Conservation (phyloP, 2,113 vertebrate species). For the Prionailurus bengalensis region DNA sequence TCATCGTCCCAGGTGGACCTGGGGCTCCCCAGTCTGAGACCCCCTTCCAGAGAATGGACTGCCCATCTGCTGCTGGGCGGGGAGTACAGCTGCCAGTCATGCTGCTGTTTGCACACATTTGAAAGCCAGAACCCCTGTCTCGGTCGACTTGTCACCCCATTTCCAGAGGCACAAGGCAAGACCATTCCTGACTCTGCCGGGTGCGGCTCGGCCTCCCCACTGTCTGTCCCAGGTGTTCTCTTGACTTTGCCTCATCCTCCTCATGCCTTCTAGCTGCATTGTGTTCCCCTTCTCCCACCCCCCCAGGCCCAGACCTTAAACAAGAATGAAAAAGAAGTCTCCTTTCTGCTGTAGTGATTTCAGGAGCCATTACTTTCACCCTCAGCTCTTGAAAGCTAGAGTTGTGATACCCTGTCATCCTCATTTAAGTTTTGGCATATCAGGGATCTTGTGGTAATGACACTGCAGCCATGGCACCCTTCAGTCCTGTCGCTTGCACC, state of each 20-base stretch:
- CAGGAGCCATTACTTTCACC: background rate
- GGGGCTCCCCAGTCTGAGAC: background rate
- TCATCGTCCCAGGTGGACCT: background rate
- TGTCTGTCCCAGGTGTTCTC: rapidly evolving
- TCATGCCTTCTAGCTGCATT: background rate
- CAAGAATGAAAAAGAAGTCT: background rate
- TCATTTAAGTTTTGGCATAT: background rate
- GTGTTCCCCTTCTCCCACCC: background rate
- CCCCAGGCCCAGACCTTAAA: background rate
- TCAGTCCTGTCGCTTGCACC: background rate
- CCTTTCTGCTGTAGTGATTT: background rate
- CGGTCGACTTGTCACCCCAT: no score
- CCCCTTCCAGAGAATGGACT: background rate
- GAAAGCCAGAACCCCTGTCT: background rate
- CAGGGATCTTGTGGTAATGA: background rate
- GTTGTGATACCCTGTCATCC: background rate
- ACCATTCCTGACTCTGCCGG: background rate
- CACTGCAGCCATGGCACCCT: background rate
- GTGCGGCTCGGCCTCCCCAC: background rate
- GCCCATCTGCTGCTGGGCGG: background rate
- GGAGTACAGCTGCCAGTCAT: background rate
- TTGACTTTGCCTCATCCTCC: no score
- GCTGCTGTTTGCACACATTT: background rate
- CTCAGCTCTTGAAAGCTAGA: background rate
- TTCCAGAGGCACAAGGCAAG: background rate